Percentiles rank a stretch among this genome's conserved stretches.
Conservation (phyloP, 2,113 vertebrate genomes). For the Silurus glanis region DNA sequence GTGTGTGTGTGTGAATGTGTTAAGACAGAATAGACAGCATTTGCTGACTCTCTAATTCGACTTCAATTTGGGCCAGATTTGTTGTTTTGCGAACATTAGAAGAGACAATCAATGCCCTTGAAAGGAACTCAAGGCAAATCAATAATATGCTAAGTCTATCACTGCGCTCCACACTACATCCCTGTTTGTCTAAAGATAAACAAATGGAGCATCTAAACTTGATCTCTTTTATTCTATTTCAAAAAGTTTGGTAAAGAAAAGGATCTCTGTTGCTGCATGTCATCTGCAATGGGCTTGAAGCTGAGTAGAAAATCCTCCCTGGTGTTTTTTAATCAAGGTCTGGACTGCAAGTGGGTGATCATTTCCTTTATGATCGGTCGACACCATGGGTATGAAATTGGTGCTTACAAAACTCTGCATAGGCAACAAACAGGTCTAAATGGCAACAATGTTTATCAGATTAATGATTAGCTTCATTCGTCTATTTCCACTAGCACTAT, state of each 20-base stretch:
- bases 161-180: neutral
- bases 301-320: neutral
- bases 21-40: slow-evolving; percentile 2
- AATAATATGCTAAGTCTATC: slow-evolving; percentile 27
- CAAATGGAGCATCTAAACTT: slow-evolving; percentile 24
- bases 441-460: neutral
- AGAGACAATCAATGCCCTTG: slow-evolving; percentile 39
- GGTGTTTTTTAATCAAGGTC: slow-evolving; percentile 12
- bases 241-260: neutral
- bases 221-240: neutral
- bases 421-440: neutral
- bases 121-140: slow-evolving; percentile 4
- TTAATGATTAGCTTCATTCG: neutral
- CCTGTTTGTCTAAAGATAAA: slow-evolving; percentile 27
- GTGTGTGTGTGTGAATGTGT: neutral
- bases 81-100: neutral
- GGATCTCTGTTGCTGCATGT: neutral
- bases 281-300: neutral
- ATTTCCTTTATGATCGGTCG: neutral
- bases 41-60: slow-evolving; percentile 16
- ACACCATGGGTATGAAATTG: neutral
- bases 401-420: neutral
- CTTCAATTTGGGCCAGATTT: slow-evolving; percentile 11
- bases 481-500: neutral
- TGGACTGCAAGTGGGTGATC: neutral